phyloP scores from a whole-genome alignment of 1,140 invertebrate genomes.

The Drosophila novamexicana region DNA sequence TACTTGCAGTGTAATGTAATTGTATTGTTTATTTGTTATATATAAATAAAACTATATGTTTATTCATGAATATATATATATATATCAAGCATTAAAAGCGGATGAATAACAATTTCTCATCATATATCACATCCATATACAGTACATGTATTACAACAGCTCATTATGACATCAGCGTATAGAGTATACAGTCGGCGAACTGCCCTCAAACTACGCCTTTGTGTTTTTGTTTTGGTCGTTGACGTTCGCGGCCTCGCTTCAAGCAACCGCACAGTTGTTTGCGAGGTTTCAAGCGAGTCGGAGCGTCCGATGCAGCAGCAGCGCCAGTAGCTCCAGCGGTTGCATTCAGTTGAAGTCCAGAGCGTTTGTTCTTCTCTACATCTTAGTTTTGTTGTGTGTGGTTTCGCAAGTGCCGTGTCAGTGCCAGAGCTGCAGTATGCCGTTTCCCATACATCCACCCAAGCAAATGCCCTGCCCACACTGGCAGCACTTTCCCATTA shows the following conservation, averaged over 20 bases:
- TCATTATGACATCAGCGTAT: background rate
- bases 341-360: constrained; percentile 1
- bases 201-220: constrained; percentile 20
- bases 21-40: background rate
- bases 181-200: constrained; percentile 17
- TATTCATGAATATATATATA: background rate
- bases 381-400: background rate
- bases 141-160: background rate
- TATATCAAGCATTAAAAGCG: background rate
- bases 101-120: too few relatives aligned
- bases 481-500: constrained; percentile 81
- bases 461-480: constrained; percentile 82
- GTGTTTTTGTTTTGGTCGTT: constrained; percentile 70
- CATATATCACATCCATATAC: too few relatives aligned
- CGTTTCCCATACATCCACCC: constrained; percentile 77
- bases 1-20: background rate
- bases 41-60: background rate
- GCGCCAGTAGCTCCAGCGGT: constrained; percentile 3
- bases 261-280: constrained; percentile 65
- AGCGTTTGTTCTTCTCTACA: background rate
- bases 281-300: constrained; percentile 58
- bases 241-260: constrained; percentile 62
- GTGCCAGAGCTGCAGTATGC: constrained; percentile 47
- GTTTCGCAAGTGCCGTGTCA: constrained; percentile 16
- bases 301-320: constrained; percentile 31